A percentile compares a stretch with the other conserved stretches of the same genome.
phyloP scores from a whole-genome alignment of 2,113 vertebrate species.

The Pica pica region DNA sequence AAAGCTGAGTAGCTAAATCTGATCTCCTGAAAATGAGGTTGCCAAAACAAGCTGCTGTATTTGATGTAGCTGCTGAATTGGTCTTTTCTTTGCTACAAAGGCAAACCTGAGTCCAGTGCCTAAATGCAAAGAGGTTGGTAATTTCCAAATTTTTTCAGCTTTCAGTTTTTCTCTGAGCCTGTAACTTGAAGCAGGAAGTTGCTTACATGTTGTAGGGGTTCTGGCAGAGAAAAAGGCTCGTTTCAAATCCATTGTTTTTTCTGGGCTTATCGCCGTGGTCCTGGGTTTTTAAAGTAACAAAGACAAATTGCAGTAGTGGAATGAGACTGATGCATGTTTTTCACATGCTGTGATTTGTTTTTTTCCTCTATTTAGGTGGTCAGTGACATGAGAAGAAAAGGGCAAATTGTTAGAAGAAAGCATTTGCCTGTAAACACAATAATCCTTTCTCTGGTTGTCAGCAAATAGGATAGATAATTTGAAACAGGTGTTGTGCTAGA shows the following conservation, averaged over 20 bases:
- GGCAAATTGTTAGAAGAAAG: neutral
- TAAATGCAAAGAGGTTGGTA: neutral
- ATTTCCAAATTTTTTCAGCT: neutral
- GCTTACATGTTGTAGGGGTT: neutral
- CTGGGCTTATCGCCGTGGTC: neutral
- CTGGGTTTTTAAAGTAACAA: neutral
- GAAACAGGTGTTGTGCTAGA: neutral
- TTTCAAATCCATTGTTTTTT: neutral
- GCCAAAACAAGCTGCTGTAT: conserved; percentile 35
- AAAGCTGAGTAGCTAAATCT: conserved; percentile 47
- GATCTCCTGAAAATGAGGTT: conserved; percentile 18
- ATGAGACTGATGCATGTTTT: neutral
- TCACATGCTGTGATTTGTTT: neutral
- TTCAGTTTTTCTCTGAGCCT: neutral
- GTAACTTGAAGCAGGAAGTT: neutral
- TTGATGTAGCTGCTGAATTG: conserved; percentile 18
- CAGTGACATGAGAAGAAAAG: neutral
- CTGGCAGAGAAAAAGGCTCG: neutral
- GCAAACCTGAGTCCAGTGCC: neutral
- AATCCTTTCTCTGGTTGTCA: neutral
- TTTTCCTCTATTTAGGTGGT: neutral
- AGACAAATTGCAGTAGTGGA: neutral
- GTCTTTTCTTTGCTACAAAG: neutral
- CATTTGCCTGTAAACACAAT: neutral
- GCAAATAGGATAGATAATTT: neutral